These are phyloP conservation scores for Mormyrus proboscirostris DNA, from an alignment of 2,797 vertebrate genomes.

Conservation along the genomic window DNA sequence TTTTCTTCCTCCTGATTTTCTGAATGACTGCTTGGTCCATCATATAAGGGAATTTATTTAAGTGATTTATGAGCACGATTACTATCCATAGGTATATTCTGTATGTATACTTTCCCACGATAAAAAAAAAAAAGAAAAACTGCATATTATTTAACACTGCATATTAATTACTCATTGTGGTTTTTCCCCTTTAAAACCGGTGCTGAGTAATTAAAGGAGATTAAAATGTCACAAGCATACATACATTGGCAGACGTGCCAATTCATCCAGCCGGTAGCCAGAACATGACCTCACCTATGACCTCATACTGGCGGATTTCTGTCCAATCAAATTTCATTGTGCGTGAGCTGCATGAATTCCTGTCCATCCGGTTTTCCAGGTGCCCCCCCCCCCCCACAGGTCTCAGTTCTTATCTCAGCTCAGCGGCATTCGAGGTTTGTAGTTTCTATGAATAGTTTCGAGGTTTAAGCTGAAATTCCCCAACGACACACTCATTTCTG, in stretches of 20 bases:
- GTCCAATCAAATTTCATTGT: not conserved
- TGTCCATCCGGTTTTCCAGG: not conserved
- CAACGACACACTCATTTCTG: not conserved
- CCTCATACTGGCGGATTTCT: not conserved
- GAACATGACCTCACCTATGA: not conserved
- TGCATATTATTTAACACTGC: not conserved
- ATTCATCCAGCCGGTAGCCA: not conserved
- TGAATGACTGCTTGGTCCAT: not conserved
- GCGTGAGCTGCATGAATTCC: not conserved
- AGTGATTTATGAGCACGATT: not conserved
- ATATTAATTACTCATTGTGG: not conserved
- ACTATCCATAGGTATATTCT: not conserved
- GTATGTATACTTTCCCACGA: not conserved
- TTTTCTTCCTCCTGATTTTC: not conserved
- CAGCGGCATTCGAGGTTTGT: not conserved
- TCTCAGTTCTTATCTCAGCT: not conserved
- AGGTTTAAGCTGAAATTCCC: not conserved
- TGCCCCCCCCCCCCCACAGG: not conserved
- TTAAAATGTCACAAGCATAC: not conserved
- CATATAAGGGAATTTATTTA: not conserved
- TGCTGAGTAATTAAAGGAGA: not conserved
- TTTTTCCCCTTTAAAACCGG: not conserved
- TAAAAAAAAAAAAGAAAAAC: not conserved
- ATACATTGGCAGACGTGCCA: not conserved
- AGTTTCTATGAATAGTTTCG: not conserved